phyloP scores from a whole-genome alignment of 2,113 vertebrate genomes.

The Catharus minimus region DNA sequence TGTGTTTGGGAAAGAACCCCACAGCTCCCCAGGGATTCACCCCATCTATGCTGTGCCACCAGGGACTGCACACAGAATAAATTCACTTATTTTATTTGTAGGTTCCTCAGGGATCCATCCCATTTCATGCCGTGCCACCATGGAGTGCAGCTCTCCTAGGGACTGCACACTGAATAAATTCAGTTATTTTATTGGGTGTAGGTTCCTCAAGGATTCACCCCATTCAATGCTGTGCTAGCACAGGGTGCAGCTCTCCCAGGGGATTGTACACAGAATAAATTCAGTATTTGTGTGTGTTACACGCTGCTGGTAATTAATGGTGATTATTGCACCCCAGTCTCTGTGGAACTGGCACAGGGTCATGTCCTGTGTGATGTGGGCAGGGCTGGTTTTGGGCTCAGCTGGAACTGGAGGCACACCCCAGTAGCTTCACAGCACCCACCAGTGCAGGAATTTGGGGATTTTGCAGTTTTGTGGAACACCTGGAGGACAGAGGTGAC shows the following conservation, averaged over 20 bases:
- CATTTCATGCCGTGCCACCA: too few species aligned
- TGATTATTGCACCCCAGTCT: background rate
- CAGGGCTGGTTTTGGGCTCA: background rate
- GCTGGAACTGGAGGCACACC: fast-evolving
- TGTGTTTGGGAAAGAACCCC: background rate
- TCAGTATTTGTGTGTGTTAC: too few species aligned
- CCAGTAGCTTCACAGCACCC: background rate
- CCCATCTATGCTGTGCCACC: background rate
- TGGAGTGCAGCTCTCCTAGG: too few species aligned
- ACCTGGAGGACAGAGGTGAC: background rate
- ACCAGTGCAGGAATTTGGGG: background rate
- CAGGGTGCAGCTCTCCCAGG: too few species aligned
- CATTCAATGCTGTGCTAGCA: too few species aligned
- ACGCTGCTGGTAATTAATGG: background rate
- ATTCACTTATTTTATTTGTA: background rate
- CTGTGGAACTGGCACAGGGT: background rate
- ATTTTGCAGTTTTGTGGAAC: background rate
- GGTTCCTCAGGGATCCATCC: too few species aligned
- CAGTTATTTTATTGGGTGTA: too few species aligned
- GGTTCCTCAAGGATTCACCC: too few species aligned
- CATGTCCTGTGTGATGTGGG: background rate
- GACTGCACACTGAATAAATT: too few species aligned
- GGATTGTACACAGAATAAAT: too few species aligned
- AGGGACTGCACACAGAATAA: background rate
- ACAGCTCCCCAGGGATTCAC: background rate